Evolutionary conservation across 2,113 vertebrate species (phyloP).

Genomic region (Danionella cerebrum): DNA sequence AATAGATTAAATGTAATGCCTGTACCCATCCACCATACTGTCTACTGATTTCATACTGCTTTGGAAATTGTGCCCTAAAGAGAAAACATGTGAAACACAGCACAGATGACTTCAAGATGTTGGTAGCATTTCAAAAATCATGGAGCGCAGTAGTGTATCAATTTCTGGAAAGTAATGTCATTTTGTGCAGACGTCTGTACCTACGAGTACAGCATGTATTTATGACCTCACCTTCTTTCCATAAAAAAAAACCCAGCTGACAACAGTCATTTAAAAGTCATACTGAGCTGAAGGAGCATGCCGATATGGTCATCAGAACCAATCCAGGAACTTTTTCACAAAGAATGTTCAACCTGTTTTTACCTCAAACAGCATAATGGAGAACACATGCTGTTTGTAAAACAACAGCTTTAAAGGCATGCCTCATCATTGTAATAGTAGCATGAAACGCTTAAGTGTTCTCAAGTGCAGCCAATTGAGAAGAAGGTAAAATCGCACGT

Average conservation of each 20-base stretch:
- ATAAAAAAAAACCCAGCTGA: background rate
- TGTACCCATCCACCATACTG: background rate
- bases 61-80: background rate
- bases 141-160: background rate
- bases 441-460: conserved; percentile 1
- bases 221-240: background rate
- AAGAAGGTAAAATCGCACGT: background rate
- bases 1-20: background rate
- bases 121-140: background rate
- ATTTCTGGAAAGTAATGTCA: background rate
- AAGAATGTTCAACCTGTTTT: conserved; percentile 36
- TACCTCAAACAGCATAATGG: conserved; percentile 23
- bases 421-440: conserved; percentile 31
- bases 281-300: background rate
- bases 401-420: conserved; percentile 15
- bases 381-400: conserved; percentile 32
- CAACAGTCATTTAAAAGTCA: background rate
- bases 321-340: conserved; percentile 24
- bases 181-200: background rate
- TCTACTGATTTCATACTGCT: background rate
- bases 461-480: conserved; percentile 1
- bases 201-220: background rate
- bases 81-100: background rate
- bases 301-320: conserved; percentile 1
- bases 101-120: background rate